Percentiles rank a stretch among this genome's conserved stretches.
These are phyloP conservation scores for Perca fluviatilis DNA, from an alignment of 2,113 vertebrate species.

Conservation along the genomic window DNA sequence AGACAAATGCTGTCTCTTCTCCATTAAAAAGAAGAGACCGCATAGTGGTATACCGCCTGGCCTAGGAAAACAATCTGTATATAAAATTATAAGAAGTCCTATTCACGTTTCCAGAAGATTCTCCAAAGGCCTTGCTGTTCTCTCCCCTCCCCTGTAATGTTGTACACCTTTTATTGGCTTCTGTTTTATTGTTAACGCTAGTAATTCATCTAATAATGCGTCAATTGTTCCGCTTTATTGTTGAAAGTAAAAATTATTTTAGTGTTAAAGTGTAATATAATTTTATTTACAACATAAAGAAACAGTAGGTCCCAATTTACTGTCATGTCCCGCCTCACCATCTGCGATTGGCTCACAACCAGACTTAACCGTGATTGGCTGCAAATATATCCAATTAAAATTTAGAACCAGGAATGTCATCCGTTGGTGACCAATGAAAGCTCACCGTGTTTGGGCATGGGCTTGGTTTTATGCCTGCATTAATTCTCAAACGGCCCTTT, in stretches of 20 bases:
- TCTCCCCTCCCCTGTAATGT: not conserved
- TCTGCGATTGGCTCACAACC: constrained; percentile 21
- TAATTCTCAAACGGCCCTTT: constrained; percentile 52
- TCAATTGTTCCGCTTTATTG: not conserved
- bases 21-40: not conserved
- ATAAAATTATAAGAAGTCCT: not conserved
- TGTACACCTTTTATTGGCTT: not conserved
- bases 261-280: not conserved
- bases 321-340: not conserved
- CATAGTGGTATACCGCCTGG: fast-evolving
- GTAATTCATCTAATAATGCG: not conserved
- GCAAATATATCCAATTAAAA: constrained; percentile 56
- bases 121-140: not conserved
- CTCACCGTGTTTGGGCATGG: constrained; percentile 42
- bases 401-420: not conserved
- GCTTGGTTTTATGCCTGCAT: constrained; percentile 58
- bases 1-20: no score
- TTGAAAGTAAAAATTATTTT: not conserved
- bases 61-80: not conserved
- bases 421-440: constrained; percentile 63
- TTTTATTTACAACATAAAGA: not conserved
- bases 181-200: not conserved
- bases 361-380: not conserved
- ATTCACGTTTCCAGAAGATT: not conserved
- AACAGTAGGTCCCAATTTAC: not conserved